A percentile compares a stretch with the other conserved stretches of the same genome.
Evolutionary conservation across 2,113 vertebrate genomes (phyloP).

Genomic region (Mastomys coucha): DNA sequence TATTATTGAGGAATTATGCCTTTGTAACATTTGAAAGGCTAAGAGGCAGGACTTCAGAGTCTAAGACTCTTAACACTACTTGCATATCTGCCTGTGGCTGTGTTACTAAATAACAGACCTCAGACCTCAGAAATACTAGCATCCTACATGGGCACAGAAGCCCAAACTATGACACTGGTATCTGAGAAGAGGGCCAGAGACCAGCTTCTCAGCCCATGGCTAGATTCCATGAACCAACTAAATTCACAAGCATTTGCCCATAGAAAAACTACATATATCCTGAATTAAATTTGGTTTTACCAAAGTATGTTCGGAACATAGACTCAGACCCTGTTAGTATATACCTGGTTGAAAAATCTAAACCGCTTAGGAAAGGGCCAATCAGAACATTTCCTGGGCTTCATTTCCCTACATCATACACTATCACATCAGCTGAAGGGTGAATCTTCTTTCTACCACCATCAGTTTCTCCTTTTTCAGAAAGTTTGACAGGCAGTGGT

Average conservation of each 20-base stretch:
- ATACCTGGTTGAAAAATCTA: background rate
- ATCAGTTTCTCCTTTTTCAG: background rate
- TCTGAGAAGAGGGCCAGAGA: background rate
- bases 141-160: background rate
- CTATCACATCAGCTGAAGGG: background rate
- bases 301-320: background rate
- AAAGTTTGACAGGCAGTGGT: background rate
- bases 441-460: background rate
- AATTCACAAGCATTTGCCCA: background rate
- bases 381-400: background rate
- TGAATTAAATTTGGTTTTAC: constrained; percentile 29
- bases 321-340: background rate
- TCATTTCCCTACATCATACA: background rate
- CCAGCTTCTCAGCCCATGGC: background rate
- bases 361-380: constrained; percentile 8
- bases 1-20: background rate
- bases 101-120: background rate
- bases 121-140: background rate
- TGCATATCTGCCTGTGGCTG: background rate
- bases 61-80: background rate
- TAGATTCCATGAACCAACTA: constrained; percentile 35
- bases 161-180: background rate
- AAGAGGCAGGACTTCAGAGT: background rate
- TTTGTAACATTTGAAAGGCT: background rate
- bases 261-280: background rate